Conservation (phyloP, 2,113 vertebrate genomes). For the Charina bottae region DNA sequence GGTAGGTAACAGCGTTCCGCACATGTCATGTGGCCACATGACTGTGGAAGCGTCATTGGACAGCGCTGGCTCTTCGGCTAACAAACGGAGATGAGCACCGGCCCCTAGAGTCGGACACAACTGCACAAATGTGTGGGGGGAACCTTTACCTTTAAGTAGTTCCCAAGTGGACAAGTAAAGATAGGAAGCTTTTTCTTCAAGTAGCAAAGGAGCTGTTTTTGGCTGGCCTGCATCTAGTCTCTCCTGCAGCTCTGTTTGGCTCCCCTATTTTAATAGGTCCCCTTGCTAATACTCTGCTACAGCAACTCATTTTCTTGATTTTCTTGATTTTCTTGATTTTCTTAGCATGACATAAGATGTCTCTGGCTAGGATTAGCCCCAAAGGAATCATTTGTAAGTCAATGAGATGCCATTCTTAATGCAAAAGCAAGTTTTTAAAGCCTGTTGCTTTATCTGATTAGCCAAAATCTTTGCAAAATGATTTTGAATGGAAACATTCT, state of each 20-base stretch:
- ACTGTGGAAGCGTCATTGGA: no score
- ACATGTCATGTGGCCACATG: no score
- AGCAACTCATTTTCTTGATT: neutral
- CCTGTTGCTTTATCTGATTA: neutral
- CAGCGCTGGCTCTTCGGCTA: no score
- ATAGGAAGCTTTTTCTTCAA: conserved; percentile 33
- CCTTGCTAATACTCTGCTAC: conserved; percentile 36
- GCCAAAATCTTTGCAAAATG: neutral
- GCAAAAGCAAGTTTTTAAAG: conserved; percentile 24
- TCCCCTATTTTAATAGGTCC: conserved; percentile 33
- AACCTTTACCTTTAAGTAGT: no score
- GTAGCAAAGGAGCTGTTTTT: conserved; percentile 55
- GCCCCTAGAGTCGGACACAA: no score
- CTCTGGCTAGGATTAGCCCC: neutral
- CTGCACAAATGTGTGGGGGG: no score
- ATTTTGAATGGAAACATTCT: neutral
- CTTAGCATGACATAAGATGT: neutral
- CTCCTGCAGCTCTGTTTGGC: neutral
- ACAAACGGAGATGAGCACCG: no score
- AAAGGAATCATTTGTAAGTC: neutral
- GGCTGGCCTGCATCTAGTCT: conserved; percentile 10
- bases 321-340: neutral
- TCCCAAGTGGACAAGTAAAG: conserved; percentile 17
- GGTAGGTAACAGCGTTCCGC: no score
- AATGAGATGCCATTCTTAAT: neutral